Percentiles rank a stretch among this genome's conserved stretches.
Conservation (phyloP, 2,888 invertebrate genomes). For the Papilio demoleus region DNA sequence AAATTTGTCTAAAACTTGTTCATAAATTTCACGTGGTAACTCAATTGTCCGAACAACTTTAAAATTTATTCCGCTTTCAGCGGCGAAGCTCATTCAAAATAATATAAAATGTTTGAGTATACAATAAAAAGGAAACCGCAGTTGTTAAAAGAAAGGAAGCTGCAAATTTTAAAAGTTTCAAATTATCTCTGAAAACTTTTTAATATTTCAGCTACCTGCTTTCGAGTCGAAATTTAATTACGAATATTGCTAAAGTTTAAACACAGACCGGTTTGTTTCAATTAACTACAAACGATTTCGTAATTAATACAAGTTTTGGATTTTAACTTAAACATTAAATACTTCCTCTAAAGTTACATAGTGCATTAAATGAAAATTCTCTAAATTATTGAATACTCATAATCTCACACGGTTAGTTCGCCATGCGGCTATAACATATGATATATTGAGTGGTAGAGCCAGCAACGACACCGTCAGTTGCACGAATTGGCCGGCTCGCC, state of each 20-base stretch:
- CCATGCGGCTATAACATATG: too few species aligned
- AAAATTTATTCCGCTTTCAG: conserved; percentile 14
- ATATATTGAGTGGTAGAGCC: too few species aligned
- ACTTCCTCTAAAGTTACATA: background rate
- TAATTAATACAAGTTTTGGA: background rate
- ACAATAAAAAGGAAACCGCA: conserved; percentile 25
- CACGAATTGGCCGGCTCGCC: too few species aligned
- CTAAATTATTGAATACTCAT: too few species aligned
- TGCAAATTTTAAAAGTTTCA: conserved; percentile 30
- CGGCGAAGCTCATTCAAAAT: conserved; percentile 20
- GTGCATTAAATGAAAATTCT: too few species aligned
- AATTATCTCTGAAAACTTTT: conserved; percentile 27
- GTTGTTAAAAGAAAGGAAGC: conserved; percentile 29
- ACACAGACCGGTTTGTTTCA: conserved; percentile 25
- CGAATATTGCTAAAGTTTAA: conserved; percentile 31
- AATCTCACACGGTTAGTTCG: too few species aligned
- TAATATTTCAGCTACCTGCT: conserved; percentile 32
- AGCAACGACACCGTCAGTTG: too few species aligned
- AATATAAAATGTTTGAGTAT: conserved; percentile 24
- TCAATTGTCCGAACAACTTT: conserved; percentile 13
- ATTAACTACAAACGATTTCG: conserved; percentile 18
- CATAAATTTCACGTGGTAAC: conserved; percentile 8
- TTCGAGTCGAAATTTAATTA: conserved; percentile 32
- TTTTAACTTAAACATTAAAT: background rate
- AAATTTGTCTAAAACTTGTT: conserved; percentile 2